phyloP scores from a whole-genome alignment of 2,113 vertebrate species.

The Embiotoca jacksoni region DNA sequence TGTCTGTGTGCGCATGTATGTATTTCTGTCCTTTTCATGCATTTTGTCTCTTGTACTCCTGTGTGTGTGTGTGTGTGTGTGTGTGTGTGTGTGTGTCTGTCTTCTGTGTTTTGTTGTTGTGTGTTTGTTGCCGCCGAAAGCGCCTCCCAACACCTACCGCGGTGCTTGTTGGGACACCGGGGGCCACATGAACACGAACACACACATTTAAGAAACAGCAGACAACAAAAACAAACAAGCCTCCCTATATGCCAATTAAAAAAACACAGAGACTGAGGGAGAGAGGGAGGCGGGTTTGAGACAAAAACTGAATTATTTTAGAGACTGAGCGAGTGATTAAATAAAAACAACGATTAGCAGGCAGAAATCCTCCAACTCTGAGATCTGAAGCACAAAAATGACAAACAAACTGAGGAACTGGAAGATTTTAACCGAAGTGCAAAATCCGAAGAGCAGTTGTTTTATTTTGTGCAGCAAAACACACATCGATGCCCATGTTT shows the following conservation, averaged over 20 bases:
- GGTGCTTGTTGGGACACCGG: slow-evolving; percentile 79
- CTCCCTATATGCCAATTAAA: slow-evolving; percentile 81
- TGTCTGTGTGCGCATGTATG: slow-evolving; percentile 17
- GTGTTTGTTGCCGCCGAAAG: slow-evolving; percentile 54
- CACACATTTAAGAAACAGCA: slow-evolving; percentile 78
- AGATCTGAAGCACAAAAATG: no score
- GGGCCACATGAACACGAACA: slow-evolving; percentile 78
- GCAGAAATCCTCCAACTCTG: no score
- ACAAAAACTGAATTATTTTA: slow-evolving; percentile 62
- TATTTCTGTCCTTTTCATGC: slow-evolving; percentile 49
- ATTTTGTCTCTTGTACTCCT: slow-evolving; percentile 20
- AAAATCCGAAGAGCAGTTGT: no score
- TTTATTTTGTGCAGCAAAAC: no score
- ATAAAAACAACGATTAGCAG: neutral
- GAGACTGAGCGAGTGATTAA: slow-evolving; percentile 19
- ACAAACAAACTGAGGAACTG: no score
- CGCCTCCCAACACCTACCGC: slow-evolving; percentile 78
- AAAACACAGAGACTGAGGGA: slow-evolving; percentile 39
- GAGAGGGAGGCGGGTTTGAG: slow-evolving; percentile 30
- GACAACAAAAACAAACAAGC: slow-evolving; percentile 82
- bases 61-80: slow-evolving; percentile 35
- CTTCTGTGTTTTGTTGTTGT: slow-evolving; percentile 39
- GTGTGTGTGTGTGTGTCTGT: slow-evolving; percentile 31
- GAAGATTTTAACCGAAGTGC: no score
- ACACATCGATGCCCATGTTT: no score